Evolutionary conservation across 2,113 vertebrate genomes (phyloP).

Genomic region (Amia ocellicauda): DNA sequence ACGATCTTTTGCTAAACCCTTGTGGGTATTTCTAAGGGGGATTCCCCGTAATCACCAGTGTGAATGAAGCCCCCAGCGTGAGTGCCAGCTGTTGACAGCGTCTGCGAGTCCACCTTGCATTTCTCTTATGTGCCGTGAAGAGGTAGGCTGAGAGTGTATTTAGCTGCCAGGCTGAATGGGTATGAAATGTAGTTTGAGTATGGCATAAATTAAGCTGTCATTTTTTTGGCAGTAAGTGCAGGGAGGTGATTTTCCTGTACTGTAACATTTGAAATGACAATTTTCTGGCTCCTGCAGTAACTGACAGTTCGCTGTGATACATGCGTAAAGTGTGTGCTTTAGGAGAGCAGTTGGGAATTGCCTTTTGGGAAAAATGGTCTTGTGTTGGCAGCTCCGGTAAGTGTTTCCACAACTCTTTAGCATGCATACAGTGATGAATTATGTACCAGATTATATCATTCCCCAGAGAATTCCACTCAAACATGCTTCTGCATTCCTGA

Average conservation of each 20-base stretch:
- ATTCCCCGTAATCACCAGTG: not conserved
- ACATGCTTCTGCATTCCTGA: not conserved
- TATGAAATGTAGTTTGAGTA: slow-evolving; percentile 78
- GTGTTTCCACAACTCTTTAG: slow-evolving; percentile 25
- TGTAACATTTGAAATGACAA: slow-evolving; percentile 82
- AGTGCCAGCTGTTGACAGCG: not conserved
- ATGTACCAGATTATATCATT: not conserved
- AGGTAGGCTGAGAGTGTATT: slow-evolving; percentile 66
- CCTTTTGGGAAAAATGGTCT: slow-evolving; percentile 60
- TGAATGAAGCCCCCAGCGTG: not conserved
- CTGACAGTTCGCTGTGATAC: slow-evolving; percentile 77
- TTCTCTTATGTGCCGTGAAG: slow-evolving; percentile 58
- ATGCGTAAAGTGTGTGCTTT: slow-evolving; percentile 61
- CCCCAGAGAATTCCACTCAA: not conserved
- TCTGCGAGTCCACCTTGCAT: not conserved
- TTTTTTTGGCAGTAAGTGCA: slow-evolving; percentile 79
- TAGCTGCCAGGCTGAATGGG: slow-evolving; percentile 76
- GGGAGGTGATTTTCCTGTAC: slow-evolving; percentile 80
- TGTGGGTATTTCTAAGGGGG: not conserved
- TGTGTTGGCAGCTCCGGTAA: slow-evolving; percentile 61
- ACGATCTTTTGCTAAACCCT: not conserved
- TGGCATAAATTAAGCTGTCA: slow-evolving; percentile 86
- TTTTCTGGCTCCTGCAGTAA: slow-evolving; percentile 72
- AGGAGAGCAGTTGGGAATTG: slow-evolving; percentile 64
- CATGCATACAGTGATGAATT: slow-evolving; percentile 33